Base-by-base conservation (phyloP, 2,797 vertebrate species). In the Coccyzus lansbergi region DNA sequence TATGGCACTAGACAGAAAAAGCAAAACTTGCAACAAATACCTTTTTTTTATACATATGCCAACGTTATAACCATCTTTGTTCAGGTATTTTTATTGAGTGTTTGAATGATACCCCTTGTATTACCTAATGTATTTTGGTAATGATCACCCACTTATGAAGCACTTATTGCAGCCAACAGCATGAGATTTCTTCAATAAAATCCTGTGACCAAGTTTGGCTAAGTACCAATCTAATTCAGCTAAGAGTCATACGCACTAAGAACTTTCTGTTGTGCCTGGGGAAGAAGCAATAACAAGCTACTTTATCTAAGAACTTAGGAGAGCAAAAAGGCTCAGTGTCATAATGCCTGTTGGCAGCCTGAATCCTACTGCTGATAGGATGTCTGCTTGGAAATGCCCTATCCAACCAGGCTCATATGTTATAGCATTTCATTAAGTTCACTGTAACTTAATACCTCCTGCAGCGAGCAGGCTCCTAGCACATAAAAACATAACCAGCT, bases 361-460 rank as follows among this genome's bases (percentile, higher is more conserved):
- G 46, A 75, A 65, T 67, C 38, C 42, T 72, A 67, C 75, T 76
- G 78, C 38, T 79, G 89, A 31, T 58, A 63, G 78, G 75, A 62
- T 86, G 48, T 42, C 89, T 42, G 55, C 78, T 58, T 91, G 55
- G 34, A 92, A 93, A 72, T 51, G 75, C 36, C 55, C 75, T 22
- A 40, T 91, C 67, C 15, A 5, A 55, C 48, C 78, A 62, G 70
- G 67, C 63, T 89, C 38, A n/a, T 42, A 48, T 0, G 2, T 89
- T 74, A 80, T 2, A 87, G 63, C 90, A 85, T 92, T 92, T 94
- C 76, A 83, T 94, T 89, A 70, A n/a, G 38, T 36, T 92, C 71
- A 14, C 49, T 71, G 68, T 79, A 92, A 75, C 31, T 91, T 83
- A 93, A 91, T 83, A 55, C 13, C 46, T 77, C 60, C 71, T 44